Base-by-base conservation (phyloP, 2,888 invertebrate genomes). In the Leucophenga montana region DNA sequence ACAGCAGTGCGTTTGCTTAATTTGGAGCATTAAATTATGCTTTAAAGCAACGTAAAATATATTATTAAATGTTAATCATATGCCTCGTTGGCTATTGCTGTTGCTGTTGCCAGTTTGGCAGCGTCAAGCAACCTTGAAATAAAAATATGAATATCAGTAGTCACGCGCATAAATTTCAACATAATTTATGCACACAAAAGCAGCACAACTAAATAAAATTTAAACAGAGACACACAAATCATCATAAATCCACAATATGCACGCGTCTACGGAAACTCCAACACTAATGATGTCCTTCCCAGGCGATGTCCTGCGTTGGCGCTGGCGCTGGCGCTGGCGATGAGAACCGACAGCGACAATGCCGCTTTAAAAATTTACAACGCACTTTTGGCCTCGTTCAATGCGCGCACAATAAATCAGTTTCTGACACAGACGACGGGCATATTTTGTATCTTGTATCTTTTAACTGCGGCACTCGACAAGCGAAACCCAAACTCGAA, bases 31-130 rank as follows among this genome's bases (percentile, higher is more conserved):
- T n/a, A n/a, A n/a, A n/a, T n/a, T n/a, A n/a, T n/a, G n/a, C n/a
- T n/a, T n/a, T n/a, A n/a, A n/a, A n/a, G n/a, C n/a, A n/a, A n/a
- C n/a, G n/a, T n/a, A 50, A 50, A 50, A 74, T 68, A 67, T 74
- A 83, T 79, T 83, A 85, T 85, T 79, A 80, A 85, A 85, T 82
- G 85, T 84, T 80, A 85, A 84, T 85, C 85, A 84, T 82, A 84
- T 79, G 85, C 84, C 79, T 76, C 73, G 76, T 73, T 78, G 85
- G 68, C 75, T 77, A 67, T 69, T 67, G 76, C 11, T 66, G 77
- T 78, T 84, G 68, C 75, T 77, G 68, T 69, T 67, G 76, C 11
- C 67, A 78, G 78, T 75, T 54, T 72, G 27, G 33, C 62, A 83
- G 75, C 79, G 78, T 75, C 57, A 73, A 44, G 33, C 62, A 83